Conservation (phyloP, 1,140 invertebrate species). For the Drosophila equinoxialis region DNA sequence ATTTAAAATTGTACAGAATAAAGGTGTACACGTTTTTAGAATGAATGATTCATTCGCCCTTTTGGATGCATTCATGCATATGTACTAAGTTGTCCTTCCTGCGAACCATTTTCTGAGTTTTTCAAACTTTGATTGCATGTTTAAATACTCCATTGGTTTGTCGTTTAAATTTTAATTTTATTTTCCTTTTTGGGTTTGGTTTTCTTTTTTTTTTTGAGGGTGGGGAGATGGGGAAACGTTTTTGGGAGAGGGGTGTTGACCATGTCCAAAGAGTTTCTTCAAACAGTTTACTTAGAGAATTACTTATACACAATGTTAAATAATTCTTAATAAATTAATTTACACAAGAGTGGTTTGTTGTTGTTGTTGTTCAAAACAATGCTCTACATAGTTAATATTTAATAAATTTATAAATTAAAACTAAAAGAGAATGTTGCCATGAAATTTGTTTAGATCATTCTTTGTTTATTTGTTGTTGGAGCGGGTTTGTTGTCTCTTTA, state of each 20-base stretch:
- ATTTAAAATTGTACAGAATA: too few species aligned
- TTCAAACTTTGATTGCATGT: too few species aligned
- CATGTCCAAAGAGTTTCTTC: slow-evolving; percentile 15
- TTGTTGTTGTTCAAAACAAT: slow-evolving; percentile 12
- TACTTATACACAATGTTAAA: slow-evolving; percentile 16
- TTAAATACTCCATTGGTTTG: too few species aligned
- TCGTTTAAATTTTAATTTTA: slow-evolving; percentile 9
- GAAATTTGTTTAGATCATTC: background rate
- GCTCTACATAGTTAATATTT: slow-evolving; percentile 11
- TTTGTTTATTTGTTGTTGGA: background rate
- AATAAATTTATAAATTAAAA: slow-evolving; percentile 10
- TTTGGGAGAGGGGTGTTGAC: background rate
- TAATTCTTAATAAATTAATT: slow-evolving; percentile 13
- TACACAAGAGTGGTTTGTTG: slow-evolving; percentile 2
- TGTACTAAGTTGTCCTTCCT: too few species aligned
- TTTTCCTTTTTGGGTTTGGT: background rate
- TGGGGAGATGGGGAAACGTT: background rate
- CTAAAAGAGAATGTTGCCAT: slow-evolving; percentile 5
- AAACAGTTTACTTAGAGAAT: slow-evolving; percentile 11
- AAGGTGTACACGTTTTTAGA: too few species aligned
- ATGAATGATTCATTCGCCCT: too few species aligned
- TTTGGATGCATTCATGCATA: too few species aligned
- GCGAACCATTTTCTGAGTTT: too few species aligned
- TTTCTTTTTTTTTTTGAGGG: background rate
- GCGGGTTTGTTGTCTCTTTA: background rate